Percentiles rank a stretch among this genome's conserved stretches.
Conservation (phyloP, 2,113 vertebrate species). For the Amazona vittata region DNA sequence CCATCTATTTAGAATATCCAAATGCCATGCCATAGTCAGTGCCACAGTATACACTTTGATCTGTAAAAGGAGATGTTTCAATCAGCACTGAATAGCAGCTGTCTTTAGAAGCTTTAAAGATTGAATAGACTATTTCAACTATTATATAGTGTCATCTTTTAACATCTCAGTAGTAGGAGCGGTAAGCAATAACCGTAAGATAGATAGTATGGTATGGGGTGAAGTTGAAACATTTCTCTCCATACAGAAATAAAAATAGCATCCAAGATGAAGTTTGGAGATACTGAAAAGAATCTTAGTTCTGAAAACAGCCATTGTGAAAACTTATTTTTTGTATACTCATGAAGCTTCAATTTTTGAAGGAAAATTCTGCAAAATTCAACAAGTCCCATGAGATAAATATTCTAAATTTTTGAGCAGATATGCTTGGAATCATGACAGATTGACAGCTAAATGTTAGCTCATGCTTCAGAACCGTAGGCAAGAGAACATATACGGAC, state of each 20-base stretch:
- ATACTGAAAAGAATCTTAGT: background rate
- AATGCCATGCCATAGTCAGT: background rate
- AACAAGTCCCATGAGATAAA: background rate
- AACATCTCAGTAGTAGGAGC: background rate
- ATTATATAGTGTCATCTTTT: background rate
- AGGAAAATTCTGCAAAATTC: background rate
- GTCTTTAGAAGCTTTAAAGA: constrained; percentile 46
- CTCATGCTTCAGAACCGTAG: background rate
- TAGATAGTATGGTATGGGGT: background rate
- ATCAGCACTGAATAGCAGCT: constrained; percentile 42
- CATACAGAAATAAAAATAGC: background rate
- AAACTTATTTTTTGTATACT: background rate
- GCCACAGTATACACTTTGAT: background rate
- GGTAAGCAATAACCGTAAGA: background rate
- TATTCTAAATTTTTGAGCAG: background rate
- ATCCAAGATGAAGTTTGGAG: background rate
- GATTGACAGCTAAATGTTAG: background rate
- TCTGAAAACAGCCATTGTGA: background rate
- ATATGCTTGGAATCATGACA: background rate
- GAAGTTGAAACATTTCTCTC: background rate
- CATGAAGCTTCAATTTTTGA: background rate
- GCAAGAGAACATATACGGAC: background rate
- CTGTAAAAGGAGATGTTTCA: constrained; percentile 28
- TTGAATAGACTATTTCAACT: constrained; percentile 19
- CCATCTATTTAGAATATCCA: background rate